Evolutionary conservation across 2,113 vertebrate genomes (phyloP), one percentile per base, ranked within the genome.

Genomic region (Saguinus midas): DNA sequence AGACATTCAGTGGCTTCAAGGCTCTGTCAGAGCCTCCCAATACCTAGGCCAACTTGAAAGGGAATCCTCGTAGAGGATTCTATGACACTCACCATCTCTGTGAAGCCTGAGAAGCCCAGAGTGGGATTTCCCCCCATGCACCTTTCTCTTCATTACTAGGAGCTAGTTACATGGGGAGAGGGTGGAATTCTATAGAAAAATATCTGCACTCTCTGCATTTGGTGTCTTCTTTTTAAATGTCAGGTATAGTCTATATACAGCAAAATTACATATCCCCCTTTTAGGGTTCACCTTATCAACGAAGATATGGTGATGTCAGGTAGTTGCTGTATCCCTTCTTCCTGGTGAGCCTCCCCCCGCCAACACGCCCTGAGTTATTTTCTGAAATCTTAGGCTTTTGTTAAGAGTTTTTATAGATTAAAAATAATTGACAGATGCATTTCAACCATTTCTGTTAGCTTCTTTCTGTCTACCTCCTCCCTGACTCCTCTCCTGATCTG

Each of bases 1-100:
- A 94, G 21, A 43, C 68, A 75, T 92, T 93, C 90, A 81, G 81
- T 91, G 35, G 57, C 12, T 83, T 79, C 32, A n/a, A 88, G 16
- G 11, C 17, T 94, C 84, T 21, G 32, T 64, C 35, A 35, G 45
- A 52, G 14, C 29, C 48, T 55, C 85, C 29, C 81, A 29, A 20
- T 86, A 52, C 27, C 21, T 91, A 78, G 84, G 14, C n/a, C 70
- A 79, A 14, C 29, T 81, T 61, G 75, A 79, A 92, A 87, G 81
- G 64, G 70, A 76, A 45, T 7, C 1, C 27, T 75, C 27, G 2
- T 10, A 76, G 50, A 43, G 55, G 16, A 76, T 23, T 82, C 61
- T 70, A 1, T 2, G 52, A 45, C 11, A 72, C 37, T 73, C 5
- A 3, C 29, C 27, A 73, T 48, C n/a, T 68, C 8, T 55, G 29